phyloP scores from a whole-genome alignment of 2,888 invertebrate genomes.

The Spatulosminthurus flaviceps region DNA sequence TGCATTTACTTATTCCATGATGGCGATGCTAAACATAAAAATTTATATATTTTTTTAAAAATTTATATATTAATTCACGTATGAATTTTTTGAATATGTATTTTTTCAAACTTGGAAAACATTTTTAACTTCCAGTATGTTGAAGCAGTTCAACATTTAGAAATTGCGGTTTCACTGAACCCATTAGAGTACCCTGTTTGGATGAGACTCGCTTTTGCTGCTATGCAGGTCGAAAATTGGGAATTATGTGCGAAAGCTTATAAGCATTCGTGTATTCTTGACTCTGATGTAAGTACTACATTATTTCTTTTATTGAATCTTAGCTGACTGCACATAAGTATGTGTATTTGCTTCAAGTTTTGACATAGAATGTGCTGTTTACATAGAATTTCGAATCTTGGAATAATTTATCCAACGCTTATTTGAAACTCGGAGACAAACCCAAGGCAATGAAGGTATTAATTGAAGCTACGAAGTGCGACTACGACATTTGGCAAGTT shows the following conservation, averaged over 20 bases:
- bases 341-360: not conserved
- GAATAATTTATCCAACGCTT: conserved; percentile 96
- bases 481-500: conserved; percentile 87
- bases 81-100: too few relatives aligned
- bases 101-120: too few relatives aligned
- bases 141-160: conserved; percentile 82
- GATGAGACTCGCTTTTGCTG: conserved; percentile 86
- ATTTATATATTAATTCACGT: too few relatives aligned
- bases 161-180: conserved; percentile 85
- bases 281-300: conserved; percentile 71
- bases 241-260: conserved; percentile 85
- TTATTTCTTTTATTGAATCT: conserved; percentile 23
- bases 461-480: conserved; percentile 85
- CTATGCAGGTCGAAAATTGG: conserved; percentile 81
- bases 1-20: too few relatives aligned
- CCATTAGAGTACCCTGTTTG: conserved; percentile 87
- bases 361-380: not conserved
- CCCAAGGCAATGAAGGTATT: conserved; percentile 83
- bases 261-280: conserved; percentile 85
- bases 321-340: too few relatives aligned
- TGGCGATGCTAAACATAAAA: too few relatives aligned
- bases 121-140: conserved; percentile 74
- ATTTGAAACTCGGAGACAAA: conserved; percentile 87
- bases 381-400: conserved; percentile 91
- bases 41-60: too few relatives aligned